A percentile compares a stretch with the other conserved stretches of the same genome.
These are phyloP conservation scores for Rhea americana DNA, from an alignment of 2,113 vertebrate genomes.

Conservation along the genomic window DNA sequence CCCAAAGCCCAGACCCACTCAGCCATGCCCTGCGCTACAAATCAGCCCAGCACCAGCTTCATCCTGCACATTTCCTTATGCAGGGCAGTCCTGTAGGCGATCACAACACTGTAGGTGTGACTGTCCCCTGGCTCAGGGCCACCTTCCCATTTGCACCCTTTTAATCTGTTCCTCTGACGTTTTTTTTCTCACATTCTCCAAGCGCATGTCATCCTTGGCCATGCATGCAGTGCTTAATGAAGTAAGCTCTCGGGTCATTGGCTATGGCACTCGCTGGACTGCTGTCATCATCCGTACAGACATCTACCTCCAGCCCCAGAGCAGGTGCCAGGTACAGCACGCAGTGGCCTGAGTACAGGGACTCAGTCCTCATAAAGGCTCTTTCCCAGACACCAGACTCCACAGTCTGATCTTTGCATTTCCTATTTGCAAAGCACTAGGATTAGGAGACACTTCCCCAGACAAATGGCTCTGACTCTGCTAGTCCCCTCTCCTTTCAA, in stretches of 20 bases:
- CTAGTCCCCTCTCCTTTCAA: too few relatives aligned
- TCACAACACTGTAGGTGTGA: too few relatives aligned
- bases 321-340: not conserved
- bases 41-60: not conserved
- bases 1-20: too few relatives aligned
- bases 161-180: not conserved
- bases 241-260: not conserved
- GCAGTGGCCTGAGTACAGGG: fast-evolving
- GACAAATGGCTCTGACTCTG: too few relatives aligned
- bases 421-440: too few relatives aligned
- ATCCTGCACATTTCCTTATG: not conserved
- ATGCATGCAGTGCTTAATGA: fast-evolving
- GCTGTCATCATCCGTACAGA: fast-evolving
- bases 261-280: too few relatives aligned
- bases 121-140: not conserved
- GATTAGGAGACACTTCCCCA: too few relatives aligned
- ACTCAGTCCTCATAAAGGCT: not conserved
- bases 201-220: fast-evolving
- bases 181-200: fast-evolving
- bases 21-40: not conserved
- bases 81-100: not conserved
- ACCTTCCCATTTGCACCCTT: fast-evolving
- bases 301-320: fast-evolving
- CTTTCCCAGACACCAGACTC: not conserved
- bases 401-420: too few relatives aligned